These are phyloP conservation scores for Albula goreensis DNA, from an alignment of 2,113 vertebrate species.

Conservation along the genomic window DNA sequence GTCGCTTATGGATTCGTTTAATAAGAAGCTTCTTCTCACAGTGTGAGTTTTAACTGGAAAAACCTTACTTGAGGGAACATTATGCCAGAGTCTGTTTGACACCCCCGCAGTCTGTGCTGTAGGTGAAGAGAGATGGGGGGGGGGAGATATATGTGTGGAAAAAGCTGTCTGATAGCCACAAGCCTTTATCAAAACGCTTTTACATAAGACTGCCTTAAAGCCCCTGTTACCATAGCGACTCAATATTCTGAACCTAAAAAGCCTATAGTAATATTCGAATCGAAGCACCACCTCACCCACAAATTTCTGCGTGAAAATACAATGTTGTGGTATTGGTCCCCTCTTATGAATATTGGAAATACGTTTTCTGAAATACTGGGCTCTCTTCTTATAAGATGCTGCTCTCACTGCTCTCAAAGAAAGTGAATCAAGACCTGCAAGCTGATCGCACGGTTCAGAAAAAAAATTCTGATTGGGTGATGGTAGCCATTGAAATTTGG, in stretches of 20 bases:
- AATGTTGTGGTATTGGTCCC: conserved; percentile 51
- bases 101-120: conserved; percentile 31
- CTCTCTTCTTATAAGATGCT: conserved; percentile 43
- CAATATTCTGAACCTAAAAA: conserved; percentile 56
- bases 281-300: conserved; percentile 66
- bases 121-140: conserved; percentile 24
- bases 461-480: background rate
- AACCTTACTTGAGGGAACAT: conserved; percentile 27
- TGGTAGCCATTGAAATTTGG: background rate
- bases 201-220: conserved; percentile 55
- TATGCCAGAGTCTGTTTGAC: conserved; percentile 21
- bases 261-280: conserved; percentile 62
- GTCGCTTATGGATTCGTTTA: background rate
- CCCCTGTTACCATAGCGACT: conserved; percentile 69
- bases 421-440: background rate
- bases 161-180: conserved; percentile 45
- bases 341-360: conserved; percentile 54
- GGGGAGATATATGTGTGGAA: conserved; percentile 36
- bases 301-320: conserved; percentile 62
- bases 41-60: conserved; percentile 43
- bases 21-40: conserved; percentile 6
- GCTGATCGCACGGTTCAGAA: background rate
- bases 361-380: conserved; percentile 37
- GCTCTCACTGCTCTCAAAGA: background rate
- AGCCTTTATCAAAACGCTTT: conserved; percentile 58